Base-by-base conservation (phyloP, 2,113 vertebrate genomes). In the Laticauda colubrina region DNA sequence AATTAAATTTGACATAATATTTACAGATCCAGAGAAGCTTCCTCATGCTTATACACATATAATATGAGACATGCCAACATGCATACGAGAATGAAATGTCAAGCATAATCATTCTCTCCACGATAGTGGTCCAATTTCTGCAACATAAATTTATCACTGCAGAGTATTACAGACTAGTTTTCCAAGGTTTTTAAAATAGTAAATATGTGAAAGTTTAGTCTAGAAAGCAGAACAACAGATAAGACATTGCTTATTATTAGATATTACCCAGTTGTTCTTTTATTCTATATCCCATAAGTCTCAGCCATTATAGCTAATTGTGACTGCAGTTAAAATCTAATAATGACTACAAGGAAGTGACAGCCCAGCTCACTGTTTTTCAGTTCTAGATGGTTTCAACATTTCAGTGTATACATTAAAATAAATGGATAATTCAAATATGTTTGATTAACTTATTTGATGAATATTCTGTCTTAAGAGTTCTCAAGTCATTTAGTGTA, bases 1-100 rank as follows among this genome's bases (percentile, higher is more conserved):
- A 93, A 93, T 69, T 92, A 14, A 94, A 94, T 91, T 55, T 93
- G 23, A 90, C 15, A 29, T 56, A 90, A 89, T 93, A 91, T 87
- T 91, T 89, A 91, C 23, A 64, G 54, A 89, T 92, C 89, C 53
- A 85, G 34, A 55, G 45, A 54, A 90, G 85, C 34, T 56, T 93
- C 92, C 85, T 89, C 8, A 26, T 87, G 92, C 93, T 2, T 92
- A 69, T 89, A 94, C 21, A 61, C 91, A 87, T 15, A 92, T 11
- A 93, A 92, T 53, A 93, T 57, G 85, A 14, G 3, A 87, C 94
- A 59, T 54, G 90, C 89, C 89, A 94, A 26, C 10, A 90, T 88
- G 18, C 53, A 87, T 89, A 43, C 89, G 18, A 57, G 29, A 89
- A 59, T 91, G 54, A 85, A 91, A 53, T 89, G 94, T 54, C 51